Evolutionary conservation across 2,797 vertebrate genomes (phyloP).

Genomic region (Loris lydekkerianus): DNA sequence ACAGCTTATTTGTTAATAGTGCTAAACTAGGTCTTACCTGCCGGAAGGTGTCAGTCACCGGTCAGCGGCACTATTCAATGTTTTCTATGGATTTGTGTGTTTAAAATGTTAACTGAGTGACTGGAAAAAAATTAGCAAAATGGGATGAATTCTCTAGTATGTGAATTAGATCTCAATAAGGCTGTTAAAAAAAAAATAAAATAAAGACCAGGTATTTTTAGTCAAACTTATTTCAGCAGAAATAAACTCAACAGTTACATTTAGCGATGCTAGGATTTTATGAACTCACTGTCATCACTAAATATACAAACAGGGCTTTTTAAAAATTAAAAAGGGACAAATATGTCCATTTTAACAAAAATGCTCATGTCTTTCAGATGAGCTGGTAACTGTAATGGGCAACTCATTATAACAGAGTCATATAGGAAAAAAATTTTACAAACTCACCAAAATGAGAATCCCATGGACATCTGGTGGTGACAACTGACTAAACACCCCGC

Average conservation of each 20-base stretch:
- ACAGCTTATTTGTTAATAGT: neutral
- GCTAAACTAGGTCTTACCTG: neutral
- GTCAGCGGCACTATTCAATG: neutral
- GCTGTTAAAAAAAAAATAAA: neutral
- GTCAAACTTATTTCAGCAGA: neutral
- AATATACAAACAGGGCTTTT: neutral
- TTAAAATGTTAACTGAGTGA: neutral
- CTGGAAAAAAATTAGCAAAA: neutral
- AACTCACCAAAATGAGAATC: neutral
- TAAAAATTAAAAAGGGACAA: neutral
- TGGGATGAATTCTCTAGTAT: neutral
- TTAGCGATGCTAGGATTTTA: neutral
- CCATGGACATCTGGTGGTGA: neutral
- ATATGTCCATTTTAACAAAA: neutral
- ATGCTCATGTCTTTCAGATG: neutral
- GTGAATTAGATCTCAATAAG: neutral
- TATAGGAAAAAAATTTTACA: neutral
- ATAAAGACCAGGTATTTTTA: neutral
- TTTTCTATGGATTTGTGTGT: neutral
- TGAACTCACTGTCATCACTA: neutral
- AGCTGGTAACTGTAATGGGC: neutral
- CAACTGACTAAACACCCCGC: neutral
- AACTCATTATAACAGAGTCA: neutral
- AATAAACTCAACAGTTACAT: neutral
- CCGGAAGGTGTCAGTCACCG: neutral